phyloP scores from a whole-genome alignment of 2,888 invertebrate species.

The Pandemis corylana region DNA sequence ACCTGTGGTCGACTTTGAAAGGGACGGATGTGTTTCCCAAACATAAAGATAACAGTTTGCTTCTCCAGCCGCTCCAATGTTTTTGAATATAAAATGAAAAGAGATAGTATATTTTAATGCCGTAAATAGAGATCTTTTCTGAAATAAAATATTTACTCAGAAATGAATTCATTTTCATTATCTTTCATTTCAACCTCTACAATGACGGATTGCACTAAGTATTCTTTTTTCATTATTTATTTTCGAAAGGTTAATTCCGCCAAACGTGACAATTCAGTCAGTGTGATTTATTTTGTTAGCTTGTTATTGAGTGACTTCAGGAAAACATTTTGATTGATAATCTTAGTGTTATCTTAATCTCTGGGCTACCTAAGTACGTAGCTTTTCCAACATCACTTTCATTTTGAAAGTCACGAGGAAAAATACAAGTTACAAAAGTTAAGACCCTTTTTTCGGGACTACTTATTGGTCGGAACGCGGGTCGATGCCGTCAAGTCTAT shows the following conservation, averaged over 20 bases:
- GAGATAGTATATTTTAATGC: constrained; percentile 23
- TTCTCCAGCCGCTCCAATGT: constrained; percentile 20
- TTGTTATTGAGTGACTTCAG: background rate
- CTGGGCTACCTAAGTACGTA: background rate
- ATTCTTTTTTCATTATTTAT: background rate
- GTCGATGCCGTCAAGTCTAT: constrained; percentile 35
- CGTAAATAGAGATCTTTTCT: constrained; percentile 11
- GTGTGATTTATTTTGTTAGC: background rate
- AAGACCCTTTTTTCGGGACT: constrained; percentile 26
- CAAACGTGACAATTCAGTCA: background rate
- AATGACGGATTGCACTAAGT: background rate
- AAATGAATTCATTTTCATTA: background rate
- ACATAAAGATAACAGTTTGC: constrained; percentile 58
- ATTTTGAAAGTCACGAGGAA: constrained; percentile 20
- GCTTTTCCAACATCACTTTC: constrained; percentile 2
- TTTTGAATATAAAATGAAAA: constrained; percentile 30
- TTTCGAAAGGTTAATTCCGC: background rate
- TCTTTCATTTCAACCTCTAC: background rate
- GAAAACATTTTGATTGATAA: background rate
- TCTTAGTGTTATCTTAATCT: background rate
- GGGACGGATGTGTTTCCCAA: constrained; percentile 57
- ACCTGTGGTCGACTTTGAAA: constrained; percentile 40
- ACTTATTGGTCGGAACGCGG: constrained; percentile 34
- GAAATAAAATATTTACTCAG: constrained; percentile 4
- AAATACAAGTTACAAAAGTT: constrained; percentile 32